These are phyloP conservation scores for Harlomillsia oculata DNA, from an alignment of 1,140 invertebrate genomes.

Conservation along the genomic window DNA sequence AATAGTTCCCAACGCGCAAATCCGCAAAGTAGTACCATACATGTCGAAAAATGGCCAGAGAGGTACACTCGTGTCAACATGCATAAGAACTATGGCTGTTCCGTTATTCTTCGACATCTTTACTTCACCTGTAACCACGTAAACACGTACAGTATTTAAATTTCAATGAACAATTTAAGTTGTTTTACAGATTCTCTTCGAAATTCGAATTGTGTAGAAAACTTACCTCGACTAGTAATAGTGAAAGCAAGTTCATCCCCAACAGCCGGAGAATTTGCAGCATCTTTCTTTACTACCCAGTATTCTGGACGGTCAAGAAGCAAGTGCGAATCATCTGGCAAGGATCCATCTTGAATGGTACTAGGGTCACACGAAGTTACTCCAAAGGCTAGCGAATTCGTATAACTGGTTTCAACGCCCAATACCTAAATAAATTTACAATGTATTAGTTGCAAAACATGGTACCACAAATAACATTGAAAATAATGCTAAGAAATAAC, in stretches of 20 bases:
- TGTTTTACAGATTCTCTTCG: constrained; percentile 19
- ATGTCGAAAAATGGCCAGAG: constrained; percentile 94
- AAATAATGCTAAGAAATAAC: not conserved
- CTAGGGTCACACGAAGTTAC: constrained; percentile 86
- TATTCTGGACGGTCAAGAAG: constrained; percentile 90
- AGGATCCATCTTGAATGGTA: constrained; percentile 55
- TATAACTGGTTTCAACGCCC: constrained; percentile 60
- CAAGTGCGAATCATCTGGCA: constrained; percentile 87
- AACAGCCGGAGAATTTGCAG: constrained; percentile 66
- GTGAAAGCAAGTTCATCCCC: constrained; percentile 87
- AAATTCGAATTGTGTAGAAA: no score
- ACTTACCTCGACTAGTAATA: constrained; percentile 58
- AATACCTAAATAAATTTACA: not conserved
- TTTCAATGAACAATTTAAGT: not conserved
- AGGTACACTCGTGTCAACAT: constrained; percentile 78
- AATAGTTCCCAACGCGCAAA: constrained; percentile 49
- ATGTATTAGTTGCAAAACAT: no score
- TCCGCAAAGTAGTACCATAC: constrained; percentile 91
- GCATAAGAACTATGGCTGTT: constrained; percentile 71
- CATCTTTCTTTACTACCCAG: constrained; percentile 91
- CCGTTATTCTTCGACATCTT: constrained; percentile 79
- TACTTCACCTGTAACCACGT: constrained; percentile 60
- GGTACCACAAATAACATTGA: not conserved
- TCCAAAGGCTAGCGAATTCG: constrained; percentile 79
- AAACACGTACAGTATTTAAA: not conserved